Conservation (phyloP, 1,140 invertebrate species). For the Epicauta chinensis region DNA sequence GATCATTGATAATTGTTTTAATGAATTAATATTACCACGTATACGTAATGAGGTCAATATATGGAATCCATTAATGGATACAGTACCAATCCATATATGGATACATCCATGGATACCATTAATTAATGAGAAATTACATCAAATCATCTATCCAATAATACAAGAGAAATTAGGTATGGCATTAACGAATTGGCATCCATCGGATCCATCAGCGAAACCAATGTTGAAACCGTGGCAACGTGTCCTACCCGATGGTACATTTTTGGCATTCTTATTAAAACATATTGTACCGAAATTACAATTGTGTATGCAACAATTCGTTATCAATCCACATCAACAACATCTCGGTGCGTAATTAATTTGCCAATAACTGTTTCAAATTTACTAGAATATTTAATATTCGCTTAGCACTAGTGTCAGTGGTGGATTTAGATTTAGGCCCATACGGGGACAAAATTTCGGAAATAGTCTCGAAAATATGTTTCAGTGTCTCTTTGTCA, state of each 20-base stretch:
- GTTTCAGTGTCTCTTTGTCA: too few species aligned
- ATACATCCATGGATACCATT: slow-evolving; percentile 90
- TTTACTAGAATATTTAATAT: too few species aligned
- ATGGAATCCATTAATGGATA: slow-evolving; percentile 94
- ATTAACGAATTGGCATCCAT: slow-evolving; percentile 85
- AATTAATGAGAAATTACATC: slow-evolving; percentile 62
- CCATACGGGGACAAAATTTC: too few species aligned
- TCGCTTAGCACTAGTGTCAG: too few species aligned
- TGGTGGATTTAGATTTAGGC: too few species aligned
- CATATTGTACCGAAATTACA: slow-evolving; percentile 90
- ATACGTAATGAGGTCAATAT: slow-evolving; percentile 73
- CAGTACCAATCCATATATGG: slow-evolving; percentile 93
- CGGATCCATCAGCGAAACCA: slow-evolving; percentile 83
- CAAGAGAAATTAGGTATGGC: slow-evolving; percentile 86
- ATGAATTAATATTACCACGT: slow-evolving; percentile 74
- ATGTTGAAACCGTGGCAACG: slow-evolving; percentile 89
- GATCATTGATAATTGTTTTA: slow-evolving; percentile 76
- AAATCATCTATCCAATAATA: slow-evolving; percentile 84
- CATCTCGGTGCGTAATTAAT: slow-evolving; percentile 53
- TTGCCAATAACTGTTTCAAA: neutral
- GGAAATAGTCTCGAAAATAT: too few species aligned
- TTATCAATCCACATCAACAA: slow-evolving; percentile 84
- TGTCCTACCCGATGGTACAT: slow-evolving; percentile 74
- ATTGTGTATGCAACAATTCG: slow-evolving; percentile 59
- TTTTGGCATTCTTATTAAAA: slow-evolving; percentile 79